phyloP scores from a whole-genome alignment of 2,888 invertebrate species.

The Pediacus dermestoides region DNA sequence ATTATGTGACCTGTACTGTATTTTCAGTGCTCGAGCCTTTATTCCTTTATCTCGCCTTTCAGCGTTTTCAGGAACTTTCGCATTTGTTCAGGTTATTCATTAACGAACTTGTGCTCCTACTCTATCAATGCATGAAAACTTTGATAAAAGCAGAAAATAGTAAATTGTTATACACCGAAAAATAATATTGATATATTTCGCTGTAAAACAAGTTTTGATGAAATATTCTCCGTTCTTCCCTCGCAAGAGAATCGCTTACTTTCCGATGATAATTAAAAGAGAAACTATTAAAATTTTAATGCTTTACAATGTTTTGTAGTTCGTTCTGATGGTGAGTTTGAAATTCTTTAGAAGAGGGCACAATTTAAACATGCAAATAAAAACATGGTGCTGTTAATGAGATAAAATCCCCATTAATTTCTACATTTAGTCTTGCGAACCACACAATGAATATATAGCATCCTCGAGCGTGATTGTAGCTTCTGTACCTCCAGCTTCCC shows the following conservation, averaged over 20 bases:
- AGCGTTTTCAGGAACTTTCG: constrained; percentile 46
- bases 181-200: neutral
- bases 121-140: constrained; percentile 48
- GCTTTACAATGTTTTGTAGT: no score
- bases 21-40: constrained; percentile 44
- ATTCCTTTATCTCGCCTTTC: constrained; percentile 52
- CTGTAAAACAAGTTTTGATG: no score
- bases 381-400: constrained; percentile 40
- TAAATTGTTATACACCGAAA: constrained; percentile 7
- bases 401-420: constrained; percentile 45
- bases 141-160: constrained; percentile 31
- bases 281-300: no score
- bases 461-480: constrained; percentile 40
- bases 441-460: constrained; percentile 42
- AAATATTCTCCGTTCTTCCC: no score
- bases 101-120: constrained; percentile 46
- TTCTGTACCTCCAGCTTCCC: constrained; percentile 37
- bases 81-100: constrained; percentile 50
- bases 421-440: constrained; percentile 40
- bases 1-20: constrained; percentile 45
- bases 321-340: no score
- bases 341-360: no score
- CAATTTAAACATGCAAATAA: constrained; percentile 30
- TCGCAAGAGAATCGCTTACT: no score
- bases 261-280: no score